These are phyloP conservation scores for Neodontobutis hainanensis DNA, from an alignment of 2,113 vertebrate genomes.

Conservation along the genomic window DNA sequence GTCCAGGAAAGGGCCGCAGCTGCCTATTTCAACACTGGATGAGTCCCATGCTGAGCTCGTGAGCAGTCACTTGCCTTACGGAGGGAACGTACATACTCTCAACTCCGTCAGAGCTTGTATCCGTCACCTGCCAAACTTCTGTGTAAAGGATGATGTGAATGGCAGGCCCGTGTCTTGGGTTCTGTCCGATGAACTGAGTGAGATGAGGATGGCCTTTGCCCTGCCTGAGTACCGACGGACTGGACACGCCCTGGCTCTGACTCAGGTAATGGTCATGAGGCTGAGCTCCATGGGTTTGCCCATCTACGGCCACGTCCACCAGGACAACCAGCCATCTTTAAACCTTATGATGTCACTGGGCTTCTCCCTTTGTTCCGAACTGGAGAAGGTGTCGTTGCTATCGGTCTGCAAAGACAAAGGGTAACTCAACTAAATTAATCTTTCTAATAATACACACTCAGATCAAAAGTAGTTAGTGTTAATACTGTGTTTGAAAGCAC, in stretches of 20 bases:
- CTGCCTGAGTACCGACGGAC: constrained; percentile 58
- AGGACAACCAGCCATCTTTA: constrained; percentile 37
- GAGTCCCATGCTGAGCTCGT: constrained; percentile 57
- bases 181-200: constrained; percentile 71
- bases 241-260: constrained; percentile 56
- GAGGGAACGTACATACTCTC: constrained; percentile 51
- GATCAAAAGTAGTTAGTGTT: too few relatives aligned
- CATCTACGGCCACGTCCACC: constrained; percentile 56
- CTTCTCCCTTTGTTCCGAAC: constrained; percentile 3
- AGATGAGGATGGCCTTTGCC: constrained; percentile 67
- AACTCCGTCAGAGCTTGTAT: constrained; percentile 59
- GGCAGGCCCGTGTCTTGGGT: constrained; percentile 64
- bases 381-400: constrained; percentile 19
- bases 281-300: constrained; percentile 62
- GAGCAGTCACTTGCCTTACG: constrained; percentile 58
- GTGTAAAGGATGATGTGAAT: constrained; percentile 59
- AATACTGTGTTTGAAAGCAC: too few relatives aligned
- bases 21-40: constrained; percentile 56
- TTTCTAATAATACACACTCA: neutral
- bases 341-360: constrained; percentile 5
- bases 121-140: constrained; percentile 70
- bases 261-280: constrained; percentile 45
- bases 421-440: constrained; percentile 3
- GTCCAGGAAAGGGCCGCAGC: constrained; percentile 25
- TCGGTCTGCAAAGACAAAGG: constrained; percentile 17